Evolutionary conservation across 1,140 invertebrate genomes (phyloP).

Genomic region (Euwallacea similis): DNA sequence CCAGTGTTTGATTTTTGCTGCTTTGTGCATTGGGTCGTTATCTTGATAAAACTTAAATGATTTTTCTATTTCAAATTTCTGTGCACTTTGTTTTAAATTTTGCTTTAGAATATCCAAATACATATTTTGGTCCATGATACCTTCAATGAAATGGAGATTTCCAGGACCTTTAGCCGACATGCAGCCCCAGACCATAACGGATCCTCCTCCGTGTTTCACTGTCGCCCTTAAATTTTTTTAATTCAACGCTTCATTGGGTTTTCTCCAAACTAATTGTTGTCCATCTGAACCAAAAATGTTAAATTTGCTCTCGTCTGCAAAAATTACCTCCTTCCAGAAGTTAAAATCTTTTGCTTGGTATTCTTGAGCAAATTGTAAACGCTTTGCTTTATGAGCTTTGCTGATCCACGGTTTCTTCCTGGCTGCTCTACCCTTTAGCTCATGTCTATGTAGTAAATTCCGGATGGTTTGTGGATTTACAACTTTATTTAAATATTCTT

Average conservation of each 20-base stretch:
- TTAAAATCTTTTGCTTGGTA: not conserved
- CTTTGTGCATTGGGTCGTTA: not conserved
- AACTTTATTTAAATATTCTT: too few relatives aligned
- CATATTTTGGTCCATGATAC: too few relatives aligned
- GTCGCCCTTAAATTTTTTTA: not conserved
- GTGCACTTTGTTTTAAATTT: too few relatives aligned
- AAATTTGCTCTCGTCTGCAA: too few relatives aligned
- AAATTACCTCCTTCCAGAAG: not conserved
- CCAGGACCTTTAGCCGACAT: not conserved
- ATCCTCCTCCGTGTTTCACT: not conserved
- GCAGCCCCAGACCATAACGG: not conserved
- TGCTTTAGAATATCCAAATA: too few relatives aligned
- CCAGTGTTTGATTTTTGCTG: constrained; percentile 4
- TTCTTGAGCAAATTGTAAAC: not conserved
- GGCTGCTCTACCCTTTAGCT: not conserved
- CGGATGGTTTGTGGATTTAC: not conserved
- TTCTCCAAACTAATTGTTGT: too few relatives aligned
- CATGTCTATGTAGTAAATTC: not conserved
- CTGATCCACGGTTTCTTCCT: too few relatives aligned
- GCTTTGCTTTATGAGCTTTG: not conserved
- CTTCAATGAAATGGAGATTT: not conserved
- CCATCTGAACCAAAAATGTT: too few relatives aligned
- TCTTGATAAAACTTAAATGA: constrained; percentile 1
- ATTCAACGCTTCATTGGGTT: not conserved
- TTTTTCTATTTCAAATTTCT: not conserved